Evolutionary conservation across 2,113 vertebrate species (phyloP).

Genomic region (Columba livia): DNA sequence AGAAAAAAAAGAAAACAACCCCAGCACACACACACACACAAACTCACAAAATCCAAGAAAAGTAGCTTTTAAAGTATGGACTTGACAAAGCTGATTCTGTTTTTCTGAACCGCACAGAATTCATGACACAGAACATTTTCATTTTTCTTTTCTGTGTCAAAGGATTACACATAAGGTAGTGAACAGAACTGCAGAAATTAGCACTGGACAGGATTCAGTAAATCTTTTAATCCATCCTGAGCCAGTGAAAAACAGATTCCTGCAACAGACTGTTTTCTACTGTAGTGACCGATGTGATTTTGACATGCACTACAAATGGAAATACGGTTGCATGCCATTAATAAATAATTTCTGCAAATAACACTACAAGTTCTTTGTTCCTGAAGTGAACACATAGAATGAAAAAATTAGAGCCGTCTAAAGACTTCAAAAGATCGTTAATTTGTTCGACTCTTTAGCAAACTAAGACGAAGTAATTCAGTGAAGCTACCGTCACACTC

Average conservation of each 20-base stretch:
- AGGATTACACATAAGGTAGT: constrained; percentile 8
- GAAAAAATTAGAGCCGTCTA: neutral
- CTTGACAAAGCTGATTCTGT: constrained; percentile 6
- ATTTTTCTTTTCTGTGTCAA: constrained; percentile 30
- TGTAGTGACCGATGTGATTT: neutral
- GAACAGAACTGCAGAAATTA: constrained; percentile 20
- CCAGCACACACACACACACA: neutral
- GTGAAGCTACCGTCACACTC: fast-evolving
- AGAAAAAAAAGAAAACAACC: neutral
- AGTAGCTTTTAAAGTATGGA: neutral
- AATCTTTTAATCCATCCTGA: constrained; percentile 46
- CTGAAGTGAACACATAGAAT: fast-evolving
- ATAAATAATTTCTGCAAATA: neutral
- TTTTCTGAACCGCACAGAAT: neutral
- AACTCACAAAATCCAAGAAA: neutral
- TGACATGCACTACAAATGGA: neutral
- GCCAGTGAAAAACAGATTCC: constrained; percentile 1
- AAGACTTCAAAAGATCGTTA: neutral
- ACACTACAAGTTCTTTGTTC: neutral
- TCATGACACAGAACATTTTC: neutral
- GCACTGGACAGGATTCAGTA: neutral
- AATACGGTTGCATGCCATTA: neutral
- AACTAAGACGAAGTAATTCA: neutral
- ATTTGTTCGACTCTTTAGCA: neutral
- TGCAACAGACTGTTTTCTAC: neutral